phyloP scores from a whole-genome alignment of 2,797 vertebrate species.

The Pantherophis alleghaniensis region DNA sequence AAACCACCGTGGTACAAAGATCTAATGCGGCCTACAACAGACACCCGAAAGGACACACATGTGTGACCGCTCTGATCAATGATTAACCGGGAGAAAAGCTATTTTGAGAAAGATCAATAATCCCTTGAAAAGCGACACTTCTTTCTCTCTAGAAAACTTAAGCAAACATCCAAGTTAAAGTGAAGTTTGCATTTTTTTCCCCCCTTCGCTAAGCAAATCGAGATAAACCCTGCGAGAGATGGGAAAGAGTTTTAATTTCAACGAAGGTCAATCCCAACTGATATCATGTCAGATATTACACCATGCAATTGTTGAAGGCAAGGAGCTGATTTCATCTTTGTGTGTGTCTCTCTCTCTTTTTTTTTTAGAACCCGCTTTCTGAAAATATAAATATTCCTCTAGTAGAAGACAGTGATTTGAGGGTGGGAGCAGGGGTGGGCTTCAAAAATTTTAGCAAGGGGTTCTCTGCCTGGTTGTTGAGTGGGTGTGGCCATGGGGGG shows the following conservation, averaged over 20 bases:
- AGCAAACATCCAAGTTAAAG: conserved; percentile 36
- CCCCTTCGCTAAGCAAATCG: neutral
- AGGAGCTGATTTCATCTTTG: neutral
- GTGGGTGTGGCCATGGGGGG: too few species aligned
- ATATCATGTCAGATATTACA: neutral
- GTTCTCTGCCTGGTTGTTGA: too few species aligned
- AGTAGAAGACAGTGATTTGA: neutral
- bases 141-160: conserved; percentile 28
- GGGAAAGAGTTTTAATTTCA: neutral
- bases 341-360: too few species aligned
- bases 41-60: neutral
- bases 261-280: neutral
- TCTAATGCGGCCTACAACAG: neutral
- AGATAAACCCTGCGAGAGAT: conserved; percentile 12
- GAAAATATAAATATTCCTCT: neutral
- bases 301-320: neutral
- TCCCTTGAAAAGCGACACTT: conserved; percentile 43
- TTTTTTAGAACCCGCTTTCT: neutral
- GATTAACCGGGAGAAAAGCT: conserved; percentile 37
- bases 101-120: conserved; percentile 51
- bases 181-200: conserved; percentile 24
- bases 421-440: too few species aligned
- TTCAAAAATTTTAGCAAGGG: too few species aligned
- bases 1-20: neutral
- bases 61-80: conserved; percentile 43